Conservation (phyloP, 2,888 invertebrate genomes). For the Drosophila basisetae region DNA sequence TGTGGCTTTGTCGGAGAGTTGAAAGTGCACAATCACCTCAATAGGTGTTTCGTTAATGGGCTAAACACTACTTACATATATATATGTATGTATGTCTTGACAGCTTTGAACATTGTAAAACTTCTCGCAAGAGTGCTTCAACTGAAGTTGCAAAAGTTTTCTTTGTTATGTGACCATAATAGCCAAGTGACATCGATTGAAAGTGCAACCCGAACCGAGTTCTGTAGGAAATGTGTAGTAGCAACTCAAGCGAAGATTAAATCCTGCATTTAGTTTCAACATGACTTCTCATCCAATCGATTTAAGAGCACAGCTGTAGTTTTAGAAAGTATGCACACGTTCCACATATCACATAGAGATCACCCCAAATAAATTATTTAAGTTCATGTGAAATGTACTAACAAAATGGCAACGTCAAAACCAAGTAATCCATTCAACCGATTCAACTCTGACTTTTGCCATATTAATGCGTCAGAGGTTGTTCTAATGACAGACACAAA, state of each 20-base stretch:
- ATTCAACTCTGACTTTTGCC: slow-evolving; percentile 2
- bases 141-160: slow-evolving; percentile 25
- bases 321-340: background rate
- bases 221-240: background rate
- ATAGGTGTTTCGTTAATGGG: slow-evolving; percentile 53
- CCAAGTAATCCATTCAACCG: background rate
- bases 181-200: background rate
- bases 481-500: background rate
- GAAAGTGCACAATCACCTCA: slow-evolving; percentile 25
- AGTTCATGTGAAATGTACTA: background rate
- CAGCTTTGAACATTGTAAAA: slow-evolving; percentile 16
- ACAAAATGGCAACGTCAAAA: background rate
- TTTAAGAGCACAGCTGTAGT: background rate
- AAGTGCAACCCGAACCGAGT: background rate
- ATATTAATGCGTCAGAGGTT: background rate
- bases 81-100: slow-evolving; percentile 1
- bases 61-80: slow-evolving; percentile 24
- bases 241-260: background rate
- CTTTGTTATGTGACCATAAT: slow-evolving; percentile 12
- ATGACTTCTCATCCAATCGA: background rate
- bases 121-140: slow-evolving; percentile 7
- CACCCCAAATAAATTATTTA: background rate
- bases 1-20: slow-evolving; percentile 18
- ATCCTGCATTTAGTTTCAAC: background rate
- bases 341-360: background rate